These are phyloP conservation scores for Brachyhypopomus gauderio DNA, from an alignment of 2,113 vertebrate genomes.

Conservation along the genomic window DNA sequence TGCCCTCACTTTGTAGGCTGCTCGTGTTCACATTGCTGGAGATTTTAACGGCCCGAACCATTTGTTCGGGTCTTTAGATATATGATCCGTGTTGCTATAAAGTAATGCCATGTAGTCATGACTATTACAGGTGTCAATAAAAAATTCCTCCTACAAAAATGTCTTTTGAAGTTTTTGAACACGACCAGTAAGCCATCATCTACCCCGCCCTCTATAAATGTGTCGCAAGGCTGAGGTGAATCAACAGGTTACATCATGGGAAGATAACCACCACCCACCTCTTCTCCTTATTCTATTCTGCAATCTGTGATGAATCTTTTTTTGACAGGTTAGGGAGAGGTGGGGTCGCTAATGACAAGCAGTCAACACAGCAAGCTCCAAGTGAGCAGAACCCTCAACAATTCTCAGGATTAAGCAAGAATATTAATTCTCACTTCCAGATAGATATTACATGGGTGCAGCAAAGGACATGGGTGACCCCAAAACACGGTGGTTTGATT, in stretches of 20 bases:
- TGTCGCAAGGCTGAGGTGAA: neutral
- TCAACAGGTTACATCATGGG: neutral
- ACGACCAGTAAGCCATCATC: too few species aligned
- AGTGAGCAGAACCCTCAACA: neutral
- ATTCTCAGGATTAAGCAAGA: neutral
- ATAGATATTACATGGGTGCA: too few species aligned
- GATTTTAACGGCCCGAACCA: neutral
- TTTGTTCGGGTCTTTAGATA: neutral
- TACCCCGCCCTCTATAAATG: neutral
- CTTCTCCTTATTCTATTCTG: neutral
- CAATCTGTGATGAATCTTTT: neutral
- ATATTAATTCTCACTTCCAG: neutral
- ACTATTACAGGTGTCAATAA: too few species aligned
- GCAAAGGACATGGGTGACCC: neutral
- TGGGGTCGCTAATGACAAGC: neutral
- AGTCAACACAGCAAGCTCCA: neutral
- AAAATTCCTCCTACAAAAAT: too few species aligned
- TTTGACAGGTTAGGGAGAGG: constrained; percentile 14
- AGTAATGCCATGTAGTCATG: too few species aligned
- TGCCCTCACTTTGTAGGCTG: neutral
- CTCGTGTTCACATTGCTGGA: neutral
- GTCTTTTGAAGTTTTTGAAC: too few species aligned
- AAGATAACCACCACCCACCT: neutral
- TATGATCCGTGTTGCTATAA: too few species aligned
- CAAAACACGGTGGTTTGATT: neutral